Evolutionary conservation across 2,888 invertebrate species (phyloP).

Genomic region (Eugnorisma glareosa): DNA sequence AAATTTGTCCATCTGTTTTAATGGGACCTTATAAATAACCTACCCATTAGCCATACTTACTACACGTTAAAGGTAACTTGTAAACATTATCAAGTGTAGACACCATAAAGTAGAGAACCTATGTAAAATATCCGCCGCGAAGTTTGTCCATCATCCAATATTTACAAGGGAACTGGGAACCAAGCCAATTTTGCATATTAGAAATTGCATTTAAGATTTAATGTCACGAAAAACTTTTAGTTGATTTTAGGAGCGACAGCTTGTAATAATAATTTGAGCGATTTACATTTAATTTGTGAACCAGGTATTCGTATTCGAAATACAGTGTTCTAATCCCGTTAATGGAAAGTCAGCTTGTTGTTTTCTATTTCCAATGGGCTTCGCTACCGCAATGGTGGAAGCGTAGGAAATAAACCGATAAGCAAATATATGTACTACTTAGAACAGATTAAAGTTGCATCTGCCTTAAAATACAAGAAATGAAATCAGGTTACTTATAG

Average conservation of each 20-base stretch:
- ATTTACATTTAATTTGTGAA: constrained; percentile 61
- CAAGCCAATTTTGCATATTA: constrained; percentile 60
- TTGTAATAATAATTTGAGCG: constrained; percentile 52
- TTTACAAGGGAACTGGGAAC: constrained; percentile 49
- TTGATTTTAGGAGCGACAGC: constrained; percentile 47
- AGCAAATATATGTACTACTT: constrained; percentile 16
- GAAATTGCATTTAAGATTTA: constrained; percentile 59
- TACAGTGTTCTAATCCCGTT: constrained; percentile 5
- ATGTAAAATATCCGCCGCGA: constrained; percentile 35
- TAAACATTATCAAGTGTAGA: neutral
- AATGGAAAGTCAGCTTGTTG: constrained; percentile 10
- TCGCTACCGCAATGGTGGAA: neutral
- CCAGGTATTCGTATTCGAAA: constrained; percentile 21
- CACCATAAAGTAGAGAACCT: constrained; percentile 6
- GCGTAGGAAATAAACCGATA: constrained; percentile 11
- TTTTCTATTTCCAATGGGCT: constrained; percentile 14
- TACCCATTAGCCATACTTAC: neutral
- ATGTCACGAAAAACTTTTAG: constrained; percentile 53
- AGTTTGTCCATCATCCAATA: constrained; percentile 56
- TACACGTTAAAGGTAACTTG: neutral
- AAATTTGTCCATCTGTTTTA: too few relatives aligned
- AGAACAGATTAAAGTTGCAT: constrained; percentile 16
- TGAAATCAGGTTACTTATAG: neutral
- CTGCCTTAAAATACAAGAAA: neutral
- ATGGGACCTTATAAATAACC: too few relatives aligned